Conservation (phyloP, 1,140 invertebrate species). For the Lepidurus couesii region DNA sequence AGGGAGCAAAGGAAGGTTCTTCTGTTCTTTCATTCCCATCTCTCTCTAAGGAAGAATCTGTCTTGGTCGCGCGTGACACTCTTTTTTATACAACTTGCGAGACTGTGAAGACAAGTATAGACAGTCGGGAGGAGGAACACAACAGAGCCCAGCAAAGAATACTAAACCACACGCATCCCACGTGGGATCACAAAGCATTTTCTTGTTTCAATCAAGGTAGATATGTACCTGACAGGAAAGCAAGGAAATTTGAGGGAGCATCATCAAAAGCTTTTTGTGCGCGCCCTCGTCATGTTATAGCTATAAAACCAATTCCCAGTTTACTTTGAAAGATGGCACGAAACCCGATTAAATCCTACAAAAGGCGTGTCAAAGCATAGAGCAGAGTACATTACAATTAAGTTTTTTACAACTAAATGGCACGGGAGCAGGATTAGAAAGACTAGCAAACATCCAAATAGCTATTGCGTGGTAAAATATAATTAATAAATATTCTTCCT, state of each 20-base stretch:
- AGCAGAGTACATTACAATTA: too few relatives aligned
- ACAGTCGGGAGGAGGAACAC: neutral
- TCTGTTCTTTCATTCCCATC: neutral
- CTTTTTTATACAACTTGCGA: neutral
- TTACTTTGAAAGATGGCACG: too few relatives aligned
- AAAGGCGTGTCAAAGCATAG: too few relatives aligned
- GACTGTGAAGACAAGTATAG: neutral
- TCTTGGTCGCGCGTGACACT: neutral
- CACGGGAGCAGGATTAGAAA: too few relatives aligned
- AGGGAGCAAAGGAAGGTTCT: neutral
- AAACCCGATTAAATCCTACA: too few relatives aligned
- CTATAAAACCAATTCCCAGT: too few relatives aligned
- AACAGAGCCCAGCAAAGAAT: neutral
- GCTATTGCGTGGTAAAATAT: too few relatives aligned
- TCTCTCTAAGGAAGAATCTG: neutral
- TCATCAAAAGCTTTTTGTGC: neutral
- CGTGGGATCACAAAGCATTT: neutral
- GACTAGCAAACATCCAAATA: too few relatives aligned
- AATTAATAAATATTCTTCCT: too few relatives aligned
- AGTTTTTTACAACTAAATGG: too few relatives aligned
- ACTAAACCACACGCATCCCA: conserved; percentile 4
- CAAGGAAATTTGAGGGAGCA: neutral
- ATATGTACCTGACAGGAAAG: neutral
- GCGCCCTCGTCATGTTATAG: too few relatives aligned
- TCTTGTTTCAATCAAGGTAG: neutral